Base-by-base conservation (phyloP, 2,113 vertebrate species). In the Trochalopteron elliotii region DNA sequence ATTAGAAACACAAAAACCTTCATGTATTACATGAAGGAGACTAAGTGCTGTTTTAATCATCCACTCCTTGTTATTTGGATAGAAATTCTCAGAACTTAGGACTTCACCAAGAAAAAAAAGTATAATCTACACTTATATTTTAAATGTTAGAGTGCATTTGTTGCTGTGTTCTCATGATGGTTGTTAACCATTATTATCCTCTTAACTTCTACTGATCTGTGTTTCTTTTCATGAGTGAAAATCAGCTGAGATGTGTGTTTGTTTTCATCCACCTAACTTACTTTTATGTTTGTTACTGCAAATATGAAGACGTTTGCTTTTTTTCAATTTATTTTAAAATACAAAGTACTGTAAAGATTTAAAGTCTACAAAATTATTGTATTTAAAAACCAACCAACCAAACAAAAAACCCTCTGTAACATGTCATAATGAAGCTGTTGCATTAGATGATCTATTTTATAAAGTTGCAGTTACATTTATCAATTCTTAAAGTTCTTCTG, bases 161-260 rank as follows among this genome's bases (percentile, higher is more conserved):
- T 92, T 94, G 90, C 85, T 76, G 72, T 95, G 83, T 83, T 83
- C 83, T 90, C 63, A 81, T 84, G 69, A 23, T 55, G 42, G 37
- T 92, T 78, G 64, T 92, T 96, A 95, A 94, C 59, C 21, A 7
- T 61, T 59, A 63, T 94, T 83, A 78, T 83, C 56, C 16, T 65
- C 70, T 91, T 97, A 97, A 97, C 90, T 49, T 87, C 45, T 96
- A 87, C 95, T 96, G 69, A 96, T 93, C 55, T 42, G 27, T 77
- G 52, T 90, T 88, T 78, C 20, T 79, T 82, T 69, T 79, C 57
- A 44, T 89, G 85, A 78, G 74, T 94, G 90, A 85, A 78, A 90
- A 89, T 60, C 87, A 83, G 50, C 56, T 81, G 55, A 69, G 71
- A 71, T 25, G 55, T 18, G 35, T 77, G 35, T 91, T 83, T 78